Percentiles rank a stretch among this genome's conserved stretches.
Conservation (phyloP, 1,140 invertebrate genomes). For the Meloidogyne hapla region DNA sequence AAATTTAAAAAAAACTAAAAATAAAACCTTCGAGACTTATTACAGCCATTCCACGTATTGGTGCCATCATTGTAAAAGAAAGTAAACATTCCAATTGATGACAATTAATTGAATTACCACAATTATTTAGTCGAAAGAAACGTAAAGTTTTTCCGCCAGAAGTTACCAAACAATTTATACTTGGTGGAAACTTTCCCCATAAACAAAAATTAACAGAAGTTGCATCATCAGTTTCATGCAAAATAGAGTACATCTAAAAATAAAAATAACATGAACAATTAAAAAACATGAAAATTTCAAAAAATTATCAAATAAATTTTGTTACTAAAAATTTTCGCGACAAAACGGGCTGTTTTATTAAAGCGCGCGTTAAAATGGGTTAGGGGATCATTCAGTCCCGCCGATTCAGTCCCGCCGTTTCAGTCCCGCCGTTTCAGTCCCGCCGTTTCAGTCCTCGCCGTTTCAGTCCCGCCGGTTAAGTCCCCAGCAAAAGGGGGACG, state of each 20-base stretch:
- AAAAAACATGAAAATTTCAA: neutral
- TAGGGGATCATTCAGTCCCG: too few species aligned
- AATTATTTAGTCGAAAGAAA: slow-evolving; percentile 73
- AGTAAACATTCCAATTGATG: slow-evolving; percentile 55
- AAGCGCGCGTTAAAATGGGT: too few species aligned
- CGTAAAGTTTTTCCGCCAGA: slow-evolving; percentile 86
- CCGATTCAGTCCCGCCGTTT: too few species aligned
- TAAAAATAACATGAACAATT: neutral
- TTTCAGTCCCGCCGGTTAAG: too few species aligned
- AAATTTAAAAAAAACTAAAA: neutral
- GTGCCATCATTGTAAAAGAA: slow-evolving; percentile 44
- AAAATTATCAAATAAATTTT: too few species aligned
- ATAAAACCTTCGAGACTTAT: slow-evolving; percentile 45
- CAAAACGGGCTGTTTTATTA: too few species aligned
- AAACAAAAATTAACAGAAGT: slow-evolving; percentile 89
- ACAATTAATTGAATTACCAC: neutral
- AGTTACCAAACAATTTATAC: slow-evolving; percentile 81
- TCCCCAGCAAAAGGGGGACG: too few species aligned
- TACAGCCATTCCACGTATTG: slow-evolving; percentile 47
- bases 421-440: too few species aligned
- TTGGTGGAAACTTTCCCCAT: slow-evolving; percentile 89
- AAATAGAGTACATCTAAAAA: slow-evolving; percentile 53
- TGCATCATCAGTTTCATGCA: slow-evolving; percentile 68
- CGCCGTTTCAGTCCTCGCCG: too few species aligned
- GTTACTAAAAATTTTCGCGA: too few species aligned